Conservation (phyloP, 2,888 invertebrate species). For the Ariolimax columbianus region DNA sequence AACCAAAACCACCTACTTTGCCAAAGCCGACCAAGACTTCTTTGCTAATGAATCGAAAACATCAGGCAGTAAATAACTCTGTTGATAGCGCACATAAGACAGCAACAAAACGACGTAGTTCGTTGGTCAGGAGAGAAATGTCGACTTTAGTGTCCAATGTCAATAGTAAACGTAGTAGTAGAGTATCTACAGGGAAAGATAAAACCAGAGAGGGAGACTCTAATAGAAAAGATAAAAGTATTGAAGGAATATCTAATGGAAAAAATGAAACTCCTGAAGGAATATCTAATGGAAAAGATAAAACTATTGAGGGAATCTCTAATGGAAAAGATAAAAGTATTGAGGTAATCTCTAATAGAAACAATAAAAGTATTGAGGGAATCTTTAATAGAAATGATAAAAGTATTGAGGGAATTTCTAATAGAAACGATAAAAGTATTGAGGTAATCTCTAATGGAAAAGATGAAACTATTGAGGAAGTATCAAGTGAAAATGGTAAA, state of each 20-base stretch:
- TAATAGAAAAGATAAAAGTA: not conserved
- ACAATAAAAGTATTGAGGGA: too few relatives aligned
- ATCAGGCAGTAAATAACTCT: not conserved
- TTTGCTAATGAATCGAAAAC: not conserved
- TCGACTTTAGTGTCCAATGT: not conserved
- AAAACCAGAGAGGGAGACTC: not conserved
- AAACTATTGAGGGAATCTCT: too few relatives aligned
- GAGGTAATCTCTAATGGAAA: too few relatives aligned
- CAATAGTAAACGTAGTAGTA: not conserved
- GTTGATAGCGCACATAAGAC: not conserved
- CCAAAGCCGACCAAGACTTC: constrained; percentile 32
- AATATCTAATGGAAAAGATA: too few relatives aligned
- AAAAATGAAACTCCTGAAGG: not conserved
- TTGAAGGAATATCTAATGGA: not conserved
- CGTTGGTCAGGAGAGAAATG: not conserved
- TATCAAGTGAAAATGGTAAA: too few relatives aligned
- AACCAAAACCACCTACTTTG: constrained; percentile 32
- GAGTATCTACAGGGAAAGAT: not conserved
- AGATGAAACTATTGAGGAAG: too few relatives aligned
- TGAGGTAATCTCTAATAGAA: too few relatives aligned
- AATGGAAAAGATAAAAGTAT: too few relatives aligned
- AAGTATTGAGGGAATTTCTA: too few relatives aligned
- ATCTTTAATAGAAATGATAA: too few relatives aligned
- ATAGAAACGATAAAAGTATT: too few relatives aligned
- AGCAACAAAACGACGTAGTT: constrained; percentile 26